Conservation (phyloP, 2,113 vertebrate genomes). For the Uria lomvia region DNA sequence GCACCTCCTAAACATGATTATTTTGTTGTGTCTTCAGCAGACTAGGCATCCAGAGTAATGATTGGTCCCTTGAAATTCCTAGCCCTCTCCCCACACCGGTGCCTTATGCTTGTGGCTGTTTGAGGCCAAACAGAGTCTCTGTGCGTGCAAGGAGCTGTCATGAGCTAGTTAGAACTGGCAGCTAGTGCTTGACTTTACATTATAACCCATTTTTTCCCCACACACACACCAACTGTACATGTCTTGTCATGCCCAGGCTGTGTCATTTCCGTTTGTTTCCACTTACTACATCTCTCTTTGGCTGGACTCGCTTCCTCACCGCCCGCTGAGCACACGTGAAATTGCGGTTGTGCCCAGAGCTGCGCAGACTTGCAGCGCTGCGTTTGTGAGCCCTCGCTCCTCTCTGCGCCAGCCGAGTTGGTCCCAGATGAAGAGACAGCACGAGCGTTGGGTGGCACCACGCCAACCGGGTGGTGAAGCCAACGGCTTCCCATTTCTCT, state of each 20-base stretch:
- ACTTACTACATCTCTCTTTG: not conserved
- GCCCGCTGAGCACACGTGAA: not conserved
- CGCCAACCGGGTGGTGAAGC: not conserved
- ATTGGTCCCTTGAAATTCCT: not conserved
- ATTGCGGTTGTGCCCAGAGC: not conserved
- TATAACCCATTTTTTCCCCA: not conserved
- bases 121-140: not conserved
- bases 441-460: rapidly evolving
- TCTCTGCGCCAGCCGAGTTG: rapidly evolving
- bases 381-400: rapidly evolving
- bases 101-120: not conserved
- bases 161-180: not conserved
- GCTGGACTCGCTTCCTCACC: not conserved
- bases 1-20: not conserved
- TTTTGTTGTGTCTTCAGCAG: not conserved
- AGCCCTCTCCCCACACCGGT: not conserved
- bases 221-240: rapidly evolving
- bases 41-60: not conserved
- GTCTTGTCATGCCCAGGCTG: slow-evolving; percentile 23
- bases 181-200: not conserved
- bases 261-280: slow-evolving; percentile 39
- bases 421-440: not conserved
- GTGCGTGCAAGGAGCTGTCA: not conserved
- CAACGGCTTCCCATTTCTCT: not conserved
- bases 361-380: not conserved